Base-by-base conservation (phyloP, 1,140 invertebrate genomes). In the Heliconius hewitsoni region DNA sequence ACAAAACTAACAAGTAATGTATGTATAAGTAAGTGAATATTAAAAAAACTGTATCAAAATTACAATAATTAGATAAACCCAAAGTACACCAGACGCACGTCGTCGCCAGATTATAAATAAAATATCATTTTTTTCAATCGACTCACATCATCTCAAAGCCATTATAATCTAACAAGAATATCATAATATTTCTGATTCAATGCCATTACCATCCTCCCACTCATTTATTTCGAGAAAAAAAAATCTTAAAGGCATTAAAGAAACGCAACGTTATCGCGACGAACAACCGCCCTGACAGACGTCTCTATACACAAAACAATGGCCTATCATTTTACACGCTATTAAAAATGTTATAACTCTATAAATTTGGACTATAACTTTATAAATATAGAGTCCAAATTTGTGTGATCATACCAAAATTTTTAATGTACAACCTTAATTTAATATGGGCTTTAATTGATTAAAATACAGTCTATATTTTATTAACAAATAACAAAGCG, bases 301-400 rank as follows among this genome's bases (percentile, higher is more conserved):
- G 87, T 87, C 87, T 88, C 86, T 81, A 88, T 88, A 87, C 76
- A 82, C 76, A 82, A 85, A 85, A 83, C 84, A 34, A 42, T 77
- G 83, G 77, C 78, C 81, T 85, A 86, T 86, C 84, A 85, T 79
- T 85, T 86, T 85, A 85, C 82, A 82, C 75, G 81, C 82, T 84
- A 87, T 87, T 88, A 88, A 87, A 84, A 85, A 37, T 34, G 8
- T 73, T 76, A 74, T 1, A 4, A 0, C 6, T n/a, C 71, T 60
- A 8, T 23, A 1, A 88, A 50, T 76, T 9, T 78, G 16, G 75
- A 72, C 60, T 46, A 34, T 84, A 81, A 50, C 0, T 0, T 0
- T 0, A 27, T 18, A 0, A 16, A 8, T 4, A 73, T 76, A 87
- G 30, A 73, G 80, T 52, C 71, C 11, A 81, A 77, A 78, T 80